Evolutionary conservation across 2,888 invertebrate species (phyloP).

Genomic region (Phlogophora meticulosa): DNA sequence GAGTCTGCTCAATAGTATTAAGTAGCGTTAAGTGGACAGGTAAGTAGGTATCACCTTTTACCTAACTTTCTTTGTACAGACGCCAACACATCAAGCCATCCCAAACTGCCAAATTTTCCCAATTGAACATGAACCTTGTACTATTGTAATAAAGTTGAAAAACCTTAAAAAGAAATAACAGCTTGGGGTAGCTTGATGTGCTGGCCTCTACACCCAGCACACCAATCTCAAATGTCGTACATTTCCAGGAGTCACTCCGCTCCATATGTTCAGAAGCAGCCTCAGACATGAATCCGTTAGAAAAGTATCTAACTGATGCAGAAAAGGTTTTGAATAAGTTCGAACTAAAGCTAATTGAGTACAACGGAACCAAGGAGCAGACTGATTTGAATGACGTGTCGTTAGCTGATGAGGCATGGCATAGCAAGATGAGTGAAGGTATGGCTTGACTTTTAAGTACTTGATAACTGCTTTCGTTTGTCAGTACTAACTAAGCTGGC

Average conservation of each 20-base stretch:
- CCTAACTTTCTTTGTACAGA: no score
- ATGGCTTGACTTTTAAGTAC: background rate
- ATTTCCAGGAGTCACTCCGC: constrained; percentile 79
- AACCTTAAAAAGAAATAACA: no score
- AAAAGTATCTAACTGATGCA: constrained; percentile 85
- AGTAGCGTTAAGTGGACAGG: no score
- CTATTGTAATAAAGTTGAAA: no score
- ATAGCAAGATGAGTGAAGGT: constrained; percentile 88
- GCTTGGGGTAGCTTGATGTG: no score
- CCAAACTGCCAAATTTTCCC: no score
- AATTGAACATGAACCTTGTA: no score
- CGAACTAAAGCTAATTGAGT: constrained; percentile 90
- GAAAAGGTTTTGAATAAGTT: constrained; percentile 91
- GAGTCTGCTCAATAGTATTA: no score
- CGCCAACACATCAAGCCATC: no score
- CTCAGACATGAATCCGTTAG: constrained; percentile 80
- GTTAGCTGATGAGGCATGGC: constrained; percentile 88
- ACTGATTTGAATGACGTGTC: constrained; percentile 86
- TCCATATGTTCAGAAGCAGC: constrained; percentile 80
- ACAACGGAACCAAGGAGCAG: constrained; percentile 80
- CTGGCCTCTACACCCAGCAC: background rate
- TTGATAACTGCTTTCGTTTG: background rate
- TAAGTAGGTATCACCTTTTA: no score
- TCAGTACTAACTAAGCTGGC: no score
- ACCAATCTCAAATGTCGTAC: background rate